These are phyloP conservation scores for Circaetus cinerascens DNA, from an alignment of 2,113 vertebrate genomes.

Conservation along the genomic window DNA sequence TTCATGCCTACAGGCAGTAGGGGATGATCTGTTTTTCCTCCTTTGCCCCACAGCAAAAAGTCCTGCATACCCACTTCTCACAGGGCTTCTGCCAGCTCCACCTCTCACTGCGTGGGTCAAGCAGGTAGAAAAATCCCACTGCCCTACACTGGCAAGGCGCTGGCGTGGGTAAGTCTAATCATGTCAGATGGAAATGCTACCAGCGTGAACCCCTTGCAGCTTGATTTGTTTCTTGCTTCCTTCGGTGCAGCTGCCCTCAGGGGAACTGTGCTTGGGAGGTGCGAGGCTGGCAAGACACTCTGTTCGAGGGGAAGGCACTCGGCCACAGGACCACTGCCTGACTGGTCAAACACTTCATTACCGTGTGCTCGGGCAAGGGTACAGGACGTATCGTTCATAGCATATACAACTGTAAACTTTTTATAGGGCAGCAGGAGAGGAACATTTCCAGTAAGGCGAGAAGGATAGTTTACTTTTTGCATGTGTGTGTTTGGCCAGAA, in stretches of 20 bases:
- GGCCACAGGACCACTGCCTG: not conserved
- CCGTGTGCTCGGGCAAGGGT: not conserved
- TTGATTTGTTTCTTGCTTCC: not conserved
- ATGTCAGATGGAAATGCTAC: rapidly evolving
- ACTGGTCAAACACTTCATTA: not conserved
- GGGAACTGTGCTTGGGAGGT: not conserved
- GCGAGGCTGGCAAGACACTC: not conserved
- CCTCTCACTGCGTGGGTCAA: not conserved
- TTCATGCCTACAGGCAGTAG: not conserved
- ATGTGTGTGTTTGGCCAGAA: not conserved
- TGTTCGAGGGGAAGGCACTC: not conserved
- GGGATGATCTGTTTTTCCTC: not conserved
- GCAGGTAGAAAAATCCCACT: not conserved
- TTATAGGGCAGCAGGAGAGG: not conserved
- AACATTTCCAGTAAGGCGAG: constrained; percentile 48
- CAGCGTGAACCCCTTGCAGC: not conserved
- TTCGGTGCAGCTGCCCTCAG: not conserved
- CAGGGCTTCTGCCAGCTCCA: not conserved
- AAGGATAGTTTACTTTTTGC: not conserved
- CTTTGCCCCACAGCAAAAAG: not conserved
- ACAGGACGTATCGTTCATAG: not conserved
- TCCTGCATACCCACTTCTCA: not conserved
- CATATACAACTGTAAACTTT: not conserved
- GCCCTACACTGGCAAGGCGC: not conserved
- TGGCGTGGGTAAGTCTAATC: rapidly evolving